A percentile compares a stretch with the other conserved stretches of the same genome.
Evolutionary conservation across 1,140 invertebrate genomes (phyloP).

Genomic region (Drosophila pallidifrons): DNA sequence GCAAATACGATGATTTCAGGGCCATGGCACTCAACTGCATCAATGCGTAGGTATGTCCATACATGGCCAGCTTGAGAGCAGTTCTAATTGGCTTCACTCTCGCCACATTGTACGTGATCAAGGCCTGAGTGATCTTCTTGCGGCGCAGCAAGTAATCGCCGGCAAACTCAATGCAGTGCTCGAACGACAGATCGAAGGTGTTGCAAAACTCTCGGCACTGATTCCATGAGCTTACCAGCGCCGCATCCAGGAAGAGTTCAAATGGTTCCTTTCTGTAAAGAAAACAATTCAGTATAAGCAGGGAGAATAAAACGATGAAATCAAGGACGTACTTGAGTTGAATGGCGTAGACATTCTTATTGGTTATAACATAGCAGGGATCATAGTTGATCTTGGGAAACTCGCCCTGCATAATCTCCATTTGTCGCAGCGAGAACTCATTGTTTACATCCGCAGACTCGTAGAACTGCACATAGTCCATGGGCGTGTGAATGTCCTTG

Average conservation of each 20-base stretch:
- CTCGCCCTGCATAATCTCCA: constrained; percentile 81
- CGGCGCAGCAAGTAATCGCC: constrained; percentile 89
- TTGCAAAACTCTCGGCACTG: constrained; percentile 84
- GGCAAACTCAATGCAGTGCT: constrained; percentile 90
- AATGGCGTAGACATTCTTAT: constrained; percentile 89
- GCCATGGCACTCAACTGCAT: constrained; percentile 85
- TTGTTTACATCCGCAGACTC: constrained; percentile 66
- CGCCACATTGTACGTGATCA: constrained; percentile 90
- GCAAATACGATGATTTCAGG: constrained; percentile 74
- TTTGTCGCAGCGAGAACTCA: constrained; percentile 75
- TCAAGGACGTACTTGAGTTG: constrained; percentile 86
- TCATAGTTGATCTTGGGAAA: constrained; percentile 86
- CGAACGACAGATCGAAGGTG: constrained; percentile 89
- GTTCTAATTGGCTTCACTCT: constrained; percentile 89
- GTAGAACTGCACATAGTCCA: constrained; percentile 81
- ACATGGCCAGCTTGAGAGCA: constrained; percentile 90
- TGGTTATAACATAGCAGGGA: constrained; percentile 90
- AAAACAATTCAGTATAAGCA: not conserved
- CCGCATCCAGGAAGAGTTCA: constrained; percentile 88
- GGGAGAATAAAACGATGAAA: not conserved
- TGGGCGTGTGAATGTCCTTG: constrained; percentile 79
- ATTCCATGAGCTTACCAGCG: constrained; percentile 68
- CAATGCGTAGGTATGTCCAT: constrained; percentile 89
- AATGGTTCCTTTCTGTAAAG: constrained; percentile 86
- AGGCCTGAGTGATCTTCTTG: constrained; percentile 88